Conservation (phyloP, 2,797 vertebrate genomes). For the Periophthalmus magnuspinnatus region DNA sequence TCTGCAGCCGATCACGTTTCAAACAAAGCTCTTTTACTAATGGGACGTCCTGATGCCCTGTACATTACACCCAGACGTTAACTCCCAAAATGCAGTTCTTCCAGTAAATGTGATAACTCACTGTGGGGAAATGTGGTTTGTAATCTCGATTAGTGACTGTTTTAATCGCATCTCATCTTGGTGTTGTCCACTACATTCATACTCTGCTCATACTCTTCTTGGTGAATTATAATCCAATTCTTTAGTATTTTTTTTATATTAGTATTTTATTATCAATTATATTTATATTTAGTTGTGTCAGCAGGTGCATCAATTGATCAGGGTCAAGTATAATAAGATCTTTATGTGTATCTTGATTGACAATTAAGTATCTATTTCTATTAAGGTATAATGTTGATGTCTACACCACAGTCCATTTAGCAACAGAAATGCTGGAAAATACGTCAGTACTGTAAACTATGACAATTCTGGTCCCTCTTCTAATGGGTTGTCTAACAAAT, state of each 20-base stretch:
- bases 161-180: not conserved
- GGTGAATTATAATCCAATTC: not conserved
- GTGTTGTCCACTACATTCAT: not conserved
- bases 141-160: not conserved
- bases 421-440: not conserved
- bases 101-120: not conserved
- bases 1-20: slow-evolving; percentile 48
- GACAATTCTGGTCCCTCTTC: not conserved
- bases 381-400: not conserved
- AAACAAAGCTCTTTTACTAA: slow-evolving; percentile 39
- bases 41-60: slow-evolving; percentile 13
- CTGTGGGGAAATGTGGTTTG: slow-evolving; percentile 1
- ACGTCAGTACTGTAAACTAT: not conserved
- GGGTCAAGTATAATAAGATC: no score
- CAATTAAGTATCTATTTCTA: not conserved
- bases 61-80: slow-evolving; percentile 11
- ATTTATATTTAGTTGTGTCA: not conserved
- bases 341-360: not conserved
- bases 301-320: not conserved
- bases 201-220: no score
- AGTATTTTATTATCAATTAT: not conserved
- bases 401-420: not conserved
- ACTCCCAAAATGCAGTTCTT: slow-evolving; percentile 3
- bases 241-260: no score
- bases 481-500: not conserved